Conservation (phyloP, 2,113 vertebrate species). For the Neogale vison region DNA sequence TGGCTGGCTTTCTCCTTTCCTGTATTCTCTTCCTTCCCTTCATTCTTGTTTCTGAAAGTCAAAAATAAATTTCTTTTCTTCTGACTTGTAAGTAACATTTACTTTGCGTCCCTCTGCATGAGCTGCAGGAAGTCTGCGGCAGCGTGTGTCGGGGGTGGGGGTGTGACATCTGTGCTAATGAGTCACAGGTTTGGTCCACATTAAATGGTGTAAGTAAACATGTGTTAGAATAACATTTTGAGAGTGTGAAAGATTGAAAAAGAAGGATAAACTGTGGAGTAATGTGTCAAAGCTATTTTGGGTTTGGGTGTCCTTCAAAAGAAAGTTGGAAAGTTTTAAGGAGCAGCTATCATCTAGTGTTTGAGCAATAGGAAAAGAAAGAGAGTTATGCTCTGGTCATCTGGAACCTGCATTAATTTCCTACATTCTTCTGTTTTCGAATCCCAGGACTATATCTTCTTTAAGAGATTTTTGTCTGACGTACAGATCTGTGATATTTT, state of each 20-base stretch:
- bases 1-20: neutral
- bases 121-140: neutral
- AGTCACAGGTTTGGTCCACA: conserved; percentile 58
- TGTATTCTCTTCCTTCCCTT: neutral
- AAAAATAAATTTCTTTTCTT: conserved; percentile 1
- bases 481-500: neutral
- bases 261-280: conserved; percentile 63
- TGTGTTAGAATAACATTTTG: conserved; percentile 58
- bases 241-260: conserved; percentile 68
- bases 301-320: conserved; percentile 63
- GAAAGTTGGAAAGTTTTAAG: conserved; percentile 66
- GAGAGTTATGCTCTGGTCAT: neutral
- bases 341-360: conserved; percentile 13
- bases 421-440: neutral
- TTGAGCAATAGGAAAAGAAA: conserved; percentile 14
- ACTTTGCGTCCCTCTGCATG: accelerated
- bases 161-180: conserved; percentile 53
- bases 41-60: accelerated
- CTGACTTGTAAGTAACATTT: conserved; percentile 6
- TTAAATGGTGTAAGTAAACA: conserved; percentile 52
- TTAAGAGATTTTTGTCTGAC: conserved; percentile 13
- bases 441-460: neutral
- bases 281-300: conserved; percentile 68
- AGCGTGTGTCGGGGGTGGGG: neutral
- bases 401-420: neutral